phyloP scores from a whole-genome alignment of 2,797 vertebrate genomes.

The Sebastes trivittatus region DNA sequence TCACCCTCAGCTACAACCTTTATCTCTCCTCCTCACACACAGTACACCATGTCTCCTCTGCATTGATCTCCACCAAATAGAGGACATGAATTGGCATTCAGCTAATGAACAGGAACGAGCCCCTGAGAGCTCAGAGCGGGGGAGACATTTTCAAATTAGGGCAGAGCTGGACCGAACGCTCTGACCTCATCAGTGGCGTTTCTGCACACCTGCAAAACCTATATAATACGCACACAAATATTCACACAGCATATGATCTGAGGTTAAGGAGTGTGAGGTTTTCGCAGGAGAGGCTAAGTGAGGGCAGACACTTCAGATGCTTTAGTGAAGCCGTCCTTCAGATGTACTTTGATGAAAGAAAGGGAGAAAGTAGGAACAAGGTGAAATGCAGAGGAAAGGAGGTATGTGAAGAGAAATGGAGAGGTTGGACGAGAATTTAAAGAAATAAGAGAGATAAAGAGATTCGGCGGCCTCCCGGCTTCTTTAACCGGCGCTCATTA shows the following conservation, averaged over 20 bases:
- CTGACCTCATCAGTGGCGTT: conserved; percentile 26
- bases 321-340: neutral
- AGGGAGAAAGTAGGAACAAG: neutral
- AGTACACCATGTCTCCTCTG: conserved; percentile 34
- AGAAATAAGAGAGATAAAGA: neutral
- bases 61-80: conserved; percentile 37
- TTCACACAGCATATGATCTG: neutral
- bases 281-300: neutral
- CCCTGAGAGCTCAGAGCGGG: neutral
- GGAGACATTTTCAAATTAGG: conserved; percentile 34
- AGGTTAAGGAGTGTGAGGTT: neutral
- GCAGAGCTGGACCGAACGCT: conserved; percentile 6
- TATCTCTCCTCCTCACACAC: conserved; percentile 33
- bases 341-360: neutral
- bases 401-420: neutral
- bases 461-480: neutral
- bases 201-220: conserved; percentile 12
- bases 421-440: neutral
- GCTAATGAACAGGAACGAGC: conserved; percentile 36
- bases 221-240: neutral
- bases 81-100: conserved; percentile 43
- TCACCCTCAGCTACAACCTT: conserved; percentile 19
- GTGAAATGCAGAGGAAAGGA: neutral
- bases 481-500: conserved; percentile 17
- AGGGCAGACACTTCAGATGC: neutral